A percentile compares a stretch with the other conserved stretches of the same genome.
These are phyloP conservation scores for Platyura marginata DNA, from an alignment of 1,140 invertebrate genomes.

Conservation along the genomic window DNA sequence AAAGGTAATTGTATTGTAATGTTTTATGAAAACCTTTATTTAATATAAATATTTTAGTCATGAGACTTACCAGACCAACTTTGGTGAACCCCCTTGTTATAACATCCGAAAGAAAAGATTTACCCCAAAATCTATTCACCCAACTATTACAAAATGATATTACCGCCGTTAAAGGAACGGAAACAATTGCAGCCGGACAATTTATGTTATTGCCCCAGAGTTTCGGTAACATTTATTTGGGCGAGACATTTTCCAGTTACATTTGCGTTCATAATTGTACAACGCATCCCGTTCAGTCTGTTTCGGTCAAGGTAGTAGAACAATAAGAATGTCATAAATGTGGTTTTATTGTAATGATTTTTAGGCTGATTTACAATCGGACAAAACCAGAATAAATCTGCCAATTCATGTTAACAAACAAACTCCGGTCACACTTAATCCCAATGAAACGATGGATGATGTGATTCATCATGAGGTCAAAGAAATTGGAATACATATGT, in stretches of 20 bases:
- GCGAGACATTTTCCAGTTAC: slow-evolving; percentile 96
- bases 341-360: neutral
- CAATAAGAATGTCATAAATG: too few species aligned
- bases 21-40: too few species aligned
- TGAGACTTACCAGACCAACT: slow-evolving; percentile 77
- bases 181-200: slow-evolving; percentile 67
- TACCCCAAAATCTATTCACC: slow-evolving; percentile 60
- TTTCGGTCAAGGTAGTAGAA: slow-evolving; percentile 46
- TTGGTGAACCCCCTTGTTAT: slow-evolving; percentile 60
- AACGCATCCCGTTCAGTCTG: slow-evolving; percentile 57
- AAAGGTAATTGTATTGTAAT: too few species aligned
- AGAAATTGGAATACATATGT: slow-evolving; percentile 94
- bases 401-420: slow-evolving; percentile 38
- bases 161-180: slow-evolving; percentile 53
- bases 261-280: slow-evolving; percentile 95
- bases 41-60: too few species aligned
- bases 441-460: slow-evolving; percentile 80
- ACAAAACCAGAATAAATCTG: slow-evolving; percentile 63
- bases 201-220: slow-evolving; percentile 87
- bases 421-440: slow-evolving; percentile 43
- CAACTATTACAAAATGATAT: slow-evolving; percentile 59
- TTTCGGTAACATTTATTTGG: slow-evolving; percentile 69
- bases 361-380: slow-evolving; percentile 78
- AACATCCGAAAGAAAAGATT: slow-evolving; percentile 65
- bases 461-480: slow-evolving; percentile 97